A percentile compares a stretch with the other conserved stretches of the same genome.
These are phyloP conservation scores for Camponotus vicinus DNA, from an alignment of 1,140 invertebrate genomes.

Conservation along the genomic window DNA sequence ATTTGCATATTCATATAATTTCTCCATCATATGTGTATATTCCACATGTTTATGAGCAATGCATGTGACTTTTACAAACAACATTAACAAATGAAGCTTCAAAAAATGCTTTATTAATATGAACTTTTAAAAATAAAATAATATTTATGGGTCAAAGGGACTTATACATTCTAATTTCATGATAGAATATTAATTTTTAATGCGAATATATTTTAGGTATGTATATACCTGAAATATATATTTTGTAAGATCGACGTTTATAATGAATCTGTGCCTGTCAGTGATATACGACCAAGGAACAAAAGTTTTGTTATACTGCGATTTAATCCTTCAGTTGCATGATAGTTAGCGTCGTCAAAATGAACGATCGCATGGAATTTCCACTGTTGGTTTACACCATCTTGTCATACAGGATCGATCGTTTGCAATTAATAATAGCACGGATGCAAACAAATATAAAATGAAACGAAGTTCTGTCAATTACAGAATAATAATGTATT, in stretches of 20 bases:
- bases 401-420: constrained; percentile 50
- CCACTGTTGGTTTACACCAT: constrained; percentile 22
- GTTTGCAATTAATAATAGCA: constrained; percentile 45
- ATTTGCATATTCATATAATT: constrained; percentile 33
- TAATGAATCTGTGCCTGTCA: constrained; percentile 27
- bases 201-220: constrained; percentile 4
- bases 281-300: not conserved
- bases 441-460: constrained; percentile 3
- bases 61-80: constrained; percentile 15
- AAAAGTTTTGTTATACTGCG: not conserved
- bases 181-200: not conserved
- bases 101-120: not conserved
- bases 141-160: not conserved
- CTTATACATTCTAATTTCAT: not conserved
- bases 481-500: not conserved
- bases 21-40: not conserved
- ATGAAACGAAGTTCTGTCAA: not conserved
- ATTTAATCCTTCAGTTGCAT: constrained; percentile 42
- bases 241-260: not conserved
- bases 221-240: not conserved
- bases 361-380: constrained; percentile 52
- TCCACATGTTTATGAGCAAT: not conserved
- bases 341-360: constrained; percentile 38
- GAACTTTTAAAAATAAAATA: not conserved
- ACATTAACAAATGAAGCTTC: not conserved